Percentiles rank a stretch among this genome's conserved stretches.
phyloP scores from a whole-genome alignment of 2,113 vertebrate species.

The Hymenochirus boettgeri region DNA sequence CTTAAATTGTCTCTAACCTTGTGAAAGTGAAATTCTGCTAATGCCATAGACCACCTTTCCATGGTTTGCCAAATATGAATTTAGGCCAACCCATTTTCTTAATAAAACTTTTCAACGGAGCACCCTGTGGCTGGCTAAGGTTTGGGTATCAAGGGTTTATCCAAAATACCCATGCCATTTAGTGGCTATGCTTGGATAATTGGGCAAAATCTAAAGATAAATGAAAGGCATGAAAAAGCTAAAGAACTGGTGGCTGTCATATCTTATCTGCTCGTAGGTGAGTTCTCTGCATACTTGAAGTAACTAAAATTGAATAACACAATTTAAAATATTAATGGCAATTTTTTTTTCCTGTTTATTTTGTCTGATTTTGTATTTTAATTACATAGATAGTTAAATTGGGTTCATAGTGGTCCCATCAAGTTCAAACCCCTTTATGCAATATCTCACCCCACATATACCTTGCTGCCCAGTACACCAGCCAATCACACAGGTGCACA shows the following conservation, averaged over 20 bases:
- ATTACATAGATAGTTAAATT: no score
- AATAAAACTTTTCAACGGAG: slow-evolving; percentile 51
- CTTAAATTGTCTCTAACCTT: neutral
- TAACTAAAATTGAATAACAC: no score
- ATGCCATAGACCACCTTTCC: slow-evolving; percentile 41
- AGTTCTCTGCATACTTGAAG: slow-evolving; percentile 16
- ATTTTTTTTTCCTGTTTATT: no score
- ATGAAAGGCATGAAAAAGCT: slow-evolving; percentile 48
- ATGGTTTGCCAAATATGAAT: slow-evolving; percentile 50
- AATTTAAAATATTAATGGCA: no score
- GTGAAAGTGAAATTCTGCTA: neutral
- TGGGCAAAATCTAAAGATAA: slow-evolving; percentile 16
- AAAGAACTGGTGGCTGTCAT: slow-evolving; percentile 45
- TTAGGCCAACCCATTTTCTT: slow-evolving; percentile 61
- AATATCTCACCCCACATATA: no score
- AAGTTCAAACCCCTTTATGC: no score
- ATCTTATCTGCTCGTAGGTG: slow-evolving; percentile 48
- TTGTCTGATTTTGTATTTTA: no score
- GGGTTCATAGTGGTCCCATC: no score
- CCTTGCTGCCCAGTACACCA: no score
- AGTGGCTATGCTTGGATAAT: slow-evolving; percentile 58
- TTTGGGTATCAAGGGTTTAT: slow-evolving; percentile 69
- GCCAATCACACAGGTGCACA: no score
- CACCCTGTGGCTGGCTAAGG: slow-evolving; percentile 58
- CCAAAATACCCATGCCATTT: slow-evolving; percentile 55